These are phyloP conservation scores for Parascotia fuliginaria DNA, from an alignment of 2,888 invertebrate species.

Conservation along the genomic window DNA sequence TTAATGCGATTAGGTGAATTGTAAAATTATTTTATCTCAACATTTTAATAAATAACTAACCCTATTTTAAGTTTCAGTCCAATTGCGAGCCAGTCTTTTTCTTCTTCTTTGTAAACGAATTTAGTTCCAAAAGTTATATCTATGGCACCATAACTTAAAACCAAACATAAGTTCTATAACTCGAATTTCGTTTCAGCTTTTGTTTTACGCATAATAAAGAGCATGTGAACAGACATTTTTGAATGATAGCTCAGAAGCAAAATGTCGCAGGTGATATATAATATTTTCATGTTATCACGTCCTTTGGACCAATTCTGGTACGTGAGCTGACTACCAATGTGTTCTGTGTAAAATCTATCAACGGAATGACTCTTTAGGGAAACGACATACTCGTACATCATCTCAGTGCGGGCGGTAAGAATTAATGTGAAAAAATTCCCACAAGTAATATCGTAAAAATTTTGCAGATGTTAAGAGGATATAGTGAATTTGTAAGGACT, in stretches of 20 bases:
- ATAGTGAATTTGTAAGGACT: not conserved
- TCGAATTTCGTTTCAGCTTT: too few species aligned
- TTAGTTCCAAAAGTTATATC: too few species aligned
- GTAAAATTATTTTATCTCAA: too few species aligned
- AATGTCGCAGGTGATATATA: conserved; percentile 11
- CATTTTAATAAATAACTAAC: too few species aligned
- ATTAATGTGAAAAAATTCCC: conserved; percentile 9
- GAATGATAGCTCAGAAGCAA: not conserved
- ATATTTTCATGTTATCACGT: conserved; percentile 27
- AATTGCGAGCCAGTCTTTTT: too few species aligned
- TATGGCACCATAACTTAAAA: too few species aligned
- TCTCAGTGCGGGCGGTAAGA: conserved; percentile 9
- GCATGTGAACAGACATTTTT: not conserved
- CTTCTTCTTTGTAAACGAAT: too few species aligned
- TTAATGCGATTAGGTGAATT: too few species aligned
- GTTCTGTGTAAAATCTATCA: conserved; percentile 58
- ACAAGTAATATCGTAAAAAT: not conserved
- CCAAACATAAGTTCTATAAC: too few species aligned
- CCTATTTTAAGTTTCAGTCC: too few species aligned
- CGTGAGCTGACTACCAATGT: conserved; percentile 49
- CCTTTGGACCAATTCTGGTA: conserved; percentile 49
- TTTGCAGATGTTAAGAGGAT: not conserved
- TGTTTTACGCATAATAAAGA: too few species aligned
- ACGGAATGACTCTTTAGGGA: conserved; percentile 52
- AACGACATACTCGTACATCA: conserved; percentile 33